Base-by-base conservation (phyloP, 2,113 vertebrate genomes). In the Entelurus aequoreus region DNA sequence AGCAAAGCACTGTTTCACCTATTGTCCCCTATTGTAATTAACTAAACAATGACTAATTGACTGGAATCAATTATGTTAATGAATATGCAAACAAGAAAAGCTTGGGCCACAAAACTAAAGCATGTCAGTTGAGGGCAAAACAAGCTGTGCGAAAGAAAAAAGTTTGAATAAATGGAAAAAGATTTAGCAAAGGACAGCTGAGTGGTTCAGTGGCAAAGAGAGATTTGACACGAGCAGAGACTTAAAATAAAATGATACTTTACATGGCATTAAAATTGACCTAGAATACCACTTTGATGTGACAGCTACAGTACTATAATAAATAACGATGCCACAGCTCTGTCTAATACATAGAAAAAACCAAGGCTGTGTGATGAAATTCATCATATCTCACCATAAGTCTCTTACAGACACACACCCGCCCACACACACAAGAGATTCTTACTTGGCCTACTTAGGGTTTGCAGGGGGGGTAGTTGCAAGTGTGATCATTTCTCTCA, bases 371-470 rank as follows among this genome's bases (percentile, higher is more conserved):
- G 5, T 37, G 50, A 56, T 65, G 61, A 62, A 75, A 63, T 73
- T 66, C 46, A 69, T 68, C 55, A 62, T 68, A 62, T 62, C 21
- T 67, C 40, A 66, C 9, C 54, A 36, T 56, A 60, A 46, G 59
- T 64, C 49, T 53, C 55, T 56, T 54, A 62, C 40, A 56, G 44
- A 67, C 48, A 65, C 58, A 59, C 47, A 66, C 62, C 53, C 49
- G 63, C 62, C 53, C 49, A 42, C 58, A 66, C 54, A 59, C 63
- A 68, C 28, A 48, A 66, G n/a, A 62, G 66, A 75, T 73, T 74
- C 66, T 65, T 58, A 66, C 59, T 70, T 79, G 74, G 77, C 85
- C 79, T 80, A 75, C 48, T 82, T 83, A 76, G 53, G 50, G 44
- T 37, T 61, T 49, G 16, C 37, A 47, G 68, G 53, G 54, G 44